Conservation (phyloP, 2,888 invertebrate genomes). For the Oligia latruncula region DNA sequence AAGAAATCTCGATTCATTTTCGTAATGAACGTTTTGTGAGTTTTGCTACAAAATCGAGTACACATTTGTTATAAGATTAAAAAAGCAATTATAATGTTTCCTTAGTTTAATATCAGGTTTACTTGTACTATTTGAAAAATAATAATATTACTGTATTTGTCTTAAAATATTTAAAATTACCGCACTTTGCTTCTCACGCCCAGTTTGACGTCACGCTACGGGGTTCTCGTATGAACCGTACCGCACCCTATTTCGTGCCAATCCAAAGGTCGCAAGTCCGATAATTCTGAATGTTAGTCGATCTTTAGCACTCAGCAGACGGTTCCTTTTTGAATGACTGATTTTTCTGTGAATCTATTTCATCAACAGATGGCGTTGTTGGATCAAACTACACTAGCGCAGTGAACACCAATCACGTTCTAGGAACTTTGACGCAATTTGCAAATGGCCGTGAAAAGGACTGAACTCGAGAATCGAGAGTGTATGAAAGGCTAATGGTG, state of each 20-base stretch:
- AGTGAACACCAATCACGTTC: constrained; percentile 86
- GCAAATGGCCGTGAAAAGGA: constrained; percentile 91
- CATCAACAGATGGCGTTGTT: constrained; percentile 77
- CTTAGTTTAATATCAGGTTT: not conserved
- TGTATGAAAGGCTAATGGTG: constrained; percentile 88
- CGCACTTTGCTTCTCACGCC: constrained; percentile 86
- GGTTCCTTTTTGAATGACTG: constrained; percentile 66
- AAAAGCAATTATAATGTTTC: not conserved
- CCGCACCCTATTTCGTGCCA: constrained; percentile 85
- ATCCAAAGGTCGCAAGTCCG: constrained; percentile 73
- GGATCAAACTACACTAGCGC: constrained; percentile 81
- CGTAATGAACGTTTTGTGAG: constrained; percentile 31
- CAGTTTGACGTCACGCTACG: constrained; percentile 90
- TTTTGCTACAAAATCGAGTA: not conserved
- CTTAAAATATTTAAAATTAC: constrained; percentile 69
- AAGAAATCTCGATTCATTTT: constrained; percentile 55
- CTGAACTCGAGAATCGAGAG: constrained; percentile 87
- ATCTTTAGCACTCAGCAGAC: constrained; percentile 32
- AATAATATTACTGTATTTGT: not conserved
- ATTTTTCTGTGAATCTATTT: constrained; percentile 69
- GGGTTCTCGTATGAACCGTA: constrained; percentile 86
- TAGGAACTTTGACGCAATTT: constrained; percentile 90
- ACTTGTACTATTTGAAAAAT: not conserved
- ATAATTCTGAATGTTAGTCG: constrained; percentile 42
- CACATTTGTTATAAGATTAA: not conserved